Percentiles rank a stretch among this genome's conserved stretches.
Conservation (phyloP, 1,140 invertebrate genomes). For the Magallana ariakensis region DNA sequence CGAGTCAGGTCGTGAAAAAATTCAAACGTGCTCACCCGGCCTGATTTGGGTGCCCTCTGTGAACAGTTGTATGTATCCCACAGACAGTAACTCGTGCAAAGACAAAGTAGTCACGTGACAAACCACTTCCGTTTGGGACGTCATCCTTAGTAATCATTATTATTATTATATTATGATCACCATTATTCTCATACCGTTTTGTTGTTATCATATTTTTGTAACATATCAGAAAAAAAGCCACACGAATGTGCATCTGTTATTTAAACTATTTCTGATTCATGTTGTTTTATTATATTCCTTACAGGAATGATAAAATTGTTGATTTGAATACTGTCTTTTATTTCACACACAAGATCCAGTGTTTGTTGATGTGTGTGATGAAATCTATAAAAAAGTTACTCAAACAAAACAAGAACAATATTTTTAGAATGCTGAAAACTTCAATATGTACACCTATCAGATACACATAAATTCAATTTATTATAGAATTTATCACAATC, state of each 20-base stretch:
- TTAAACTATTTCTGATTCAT: not conserved
- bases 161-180: not conserved
- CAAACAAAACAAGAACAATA: too few species aligned
- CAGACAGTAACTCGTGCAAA: conserved; percentile 39
- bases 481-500: too few species aligned
- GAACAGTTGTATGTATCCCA: conserved; percentile 56
- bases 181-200: conserved; percentile 3
- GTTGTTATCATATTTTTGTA: not conserved
- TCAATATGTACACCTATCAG: too few species aligned
- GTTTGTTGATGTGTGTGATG: too few species aligned
- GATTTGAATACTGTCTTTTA: not conserved
- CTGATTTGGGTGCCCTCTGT: conserved; percentile 55
- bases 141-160: too few species aligned
- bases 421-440: too few species aligned
- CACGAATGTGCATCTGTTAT: not conserved
- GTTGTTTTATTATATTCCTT: conserved; percentile 18
- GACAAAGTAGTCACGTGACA: not conserved
- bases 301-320: conserved; percentile 16
- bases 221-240: not conserved
- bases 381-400: too few species aligned
- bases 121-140: not conserved
- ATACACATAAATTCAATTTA: too few species aligned
- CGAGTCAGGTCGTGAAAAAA: conserved; percentile 54
- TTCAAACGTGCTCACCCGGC: conserved; percentile 48
- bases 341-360: too few species aligned